Evolutionary conservation across 2,888 invertebrate species (phyloP).

Genomic region (Dexiosoma caninum): DNA sequence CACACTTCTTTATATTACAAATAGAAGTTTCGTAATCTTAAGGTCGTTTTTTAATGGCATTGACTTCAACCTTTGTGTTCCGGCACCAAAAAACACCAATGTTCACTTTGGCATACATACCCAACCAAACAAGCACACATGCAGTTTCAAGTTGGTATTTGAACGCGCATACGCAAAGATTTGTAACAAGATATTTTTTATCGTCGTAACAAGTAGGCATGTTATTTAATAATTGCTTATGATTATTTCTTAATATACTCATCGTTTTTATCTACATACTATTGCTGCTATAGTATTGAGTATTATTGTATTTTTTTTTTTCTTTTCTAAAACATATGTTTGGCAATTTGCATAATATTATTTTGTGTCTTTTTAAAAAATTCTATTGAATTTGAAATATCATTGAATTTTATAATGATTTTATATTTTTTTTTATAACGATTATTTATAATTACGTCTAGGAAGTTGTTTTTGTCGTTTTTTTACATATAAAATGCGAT

Average conservation of each 20-base stretch:
- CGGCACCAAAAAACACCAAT: slow-evolving; percentile 23
- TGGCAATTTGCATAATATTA: slow-evolving; percentile 23
- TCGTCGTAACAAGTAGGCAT: slow-evolving; percentile 20
- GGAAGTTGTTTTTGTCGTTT: not conserved
- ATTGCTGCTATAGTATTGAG: slow-evolving; percentile 4
- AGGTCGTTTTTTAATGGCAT: slow-evolving; percentile 40
- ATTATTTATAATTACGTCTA: not conserved
- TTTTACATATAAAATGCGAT: not conserved
- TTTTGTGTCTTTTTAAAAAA: not conserved
- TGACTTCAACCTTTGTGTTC: slow-evolving; percentile 54
- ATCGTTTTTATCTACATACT: not conserved
- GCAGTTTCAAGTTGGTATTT: not conserved
- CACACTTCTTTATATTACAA: not conserved
- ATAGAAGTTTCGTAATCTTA: slow-evolving; percentile 28
- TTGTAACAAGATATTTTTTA: slow-evolving; percentile 45
- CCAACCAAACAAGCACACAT: not conserved
- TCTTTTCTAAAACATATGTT: slow-evolving; percentile 55
- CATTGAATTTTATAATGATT: too few species aligned
- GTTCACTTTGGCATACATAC: not conserved
- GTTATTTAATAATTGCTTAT: slow-evolving; percentile 52
- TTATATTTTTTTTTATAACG: too few species aligned
- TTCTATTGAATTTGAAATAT: too few species aligned
- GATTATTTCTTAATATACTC: slow-evolving; percentile 1
- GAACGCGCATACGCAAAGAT: slow-evolving; percentile 62
- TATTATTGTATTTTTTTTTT: not conserved